Percentiles rank a stretch among this genome's conserved stretches.
phyloP scores from a whole-genome alignment of 2,797 vertebrate genomes.

The Acipenser oxyrinchus region DNA sequence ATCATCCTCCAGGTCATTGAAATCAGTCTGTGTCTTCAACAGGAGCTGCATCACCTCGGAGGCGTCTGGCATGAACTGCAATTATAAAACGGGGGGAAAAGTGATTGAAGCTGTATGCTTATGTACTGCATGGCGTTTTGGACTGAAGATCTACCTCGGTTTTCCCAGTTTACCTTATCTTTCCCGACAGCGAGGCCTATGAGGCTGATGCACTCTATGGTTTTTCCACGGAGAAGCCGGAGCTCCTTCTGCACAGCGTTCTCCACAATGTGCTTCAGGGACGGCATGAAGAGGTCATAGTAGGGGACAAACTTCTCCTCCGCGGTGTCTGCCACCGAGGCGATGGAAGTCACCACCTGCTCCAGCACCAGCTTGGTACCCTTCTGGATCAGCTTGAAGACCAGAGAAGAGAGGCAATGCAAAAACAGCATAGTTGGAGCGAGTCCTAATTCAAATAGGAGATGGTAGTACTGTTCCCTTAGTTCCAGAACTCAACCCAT shows the following conservation, averaged over 20 bases:
- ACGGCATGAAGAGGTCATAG: constrained; percentile 95
- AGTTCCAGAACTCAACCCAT: too few species aligned
- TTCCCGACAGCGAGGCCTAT: constrained; percentile 96
- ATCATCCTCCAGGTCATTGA: constrained; percentile 91
- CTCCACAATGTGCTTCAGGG: constrained; percentile 93
- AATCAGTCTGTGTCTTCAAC: constrained; percentile 93
- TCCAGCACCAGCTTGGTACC: constrained; percentile 96
- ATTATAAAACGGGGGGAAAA: not conserved
- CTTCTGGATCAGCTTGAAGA: constrained; percentile 83
- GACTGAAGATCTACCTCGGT: not conserved
- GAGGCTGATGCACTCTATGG: constrained; percentile 97
- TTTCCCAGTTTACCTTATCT: constrained; percentile 69
- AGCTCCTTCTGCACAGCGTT: constrained; percentile 95
- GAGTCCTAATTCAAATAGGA: too few species aligned
- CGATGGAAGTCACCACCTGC: constrained; percentile 97
- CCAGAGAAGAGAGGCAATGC: not conserved
- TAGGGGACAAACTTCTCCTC: constrained; percentile 98
- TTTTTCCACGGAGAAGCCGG: constrained; percentile 89
- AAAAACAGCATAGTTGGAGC: too few species aligned
- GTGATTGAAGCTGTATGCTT: not conserved
- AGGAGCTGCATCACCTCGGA: constrained; percentile 96
- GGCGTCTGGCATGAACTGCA: constrained; percentile 96
- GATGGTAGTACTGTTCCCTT: too few species aligned
- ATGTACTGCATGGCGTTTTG: constrained; percentile 13
- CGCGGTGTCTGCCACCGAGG: constrained; percentile 94